Percentiles rank a stretch among this genome's conserved stretches.
These are phyloP conservation scores for Escarpia spicata DNA, from an alignment of 2,888 invertebrate genomes.

Conservation along the genomic window DNA sequence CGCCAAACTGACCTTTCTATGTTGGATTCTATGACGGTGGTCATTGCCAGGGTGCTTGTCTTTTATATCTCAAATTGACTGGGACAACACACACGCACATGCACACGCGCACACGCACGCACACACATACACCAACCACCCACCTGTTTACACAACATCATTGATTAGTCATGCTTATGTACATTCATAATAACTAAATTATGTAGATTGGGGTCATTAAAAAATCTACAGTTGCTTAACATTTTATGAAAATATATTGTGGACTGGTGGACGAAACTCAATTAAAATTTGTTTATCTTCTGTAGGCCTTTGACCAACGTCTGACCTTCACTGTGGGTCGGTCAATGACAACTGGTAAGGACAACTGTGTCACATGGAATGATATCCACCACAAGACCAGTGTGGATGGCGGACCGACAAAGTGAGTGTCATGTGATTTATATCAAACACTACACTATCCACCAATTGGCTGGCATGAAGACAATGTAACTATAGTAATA, in stretches of 20 bases:
- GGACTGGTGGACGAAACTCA: background rate
- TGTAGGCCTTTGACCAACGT: slow-evolving; percentile 47
- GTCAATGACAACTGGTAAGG: slow-evolving; percentile 50
- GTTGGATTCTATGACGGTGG: no score
- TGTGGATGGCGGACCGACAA: slow-evolving; percentile 45
- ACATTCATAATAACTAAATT: no score
- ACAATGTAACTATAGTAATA: no score
- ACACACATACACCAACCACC: background rate
- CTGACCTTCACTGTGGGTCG: slow-evolving; percentile 53
- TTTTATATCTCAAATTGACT: no score
- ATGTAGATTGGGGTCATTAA: no score
- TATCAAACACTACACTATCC: no score
- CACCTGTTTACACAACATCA: background rate
- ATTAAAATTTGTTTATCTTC: background rate
- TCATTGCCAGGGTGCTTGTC: no score
- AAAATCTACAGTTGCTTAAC: background rate
- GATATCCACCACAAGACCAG: slow-evolving; percentile 58
- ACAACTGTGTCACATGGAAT: slow-evolving; percentile 52
- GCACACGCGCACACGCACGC: background rate
- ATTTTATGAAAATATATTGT: background rate
- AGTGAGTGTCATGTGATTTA: background rate
- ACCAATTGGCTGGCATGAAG: no score
- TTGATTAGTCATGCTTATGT: no score
- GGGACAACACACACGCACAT: background rate
- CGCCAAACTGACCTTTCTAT: no score